These are phyloP conservation scores for Ophion costatus DNA, from an alignment of 2,888 invertebrate genomes.

Conservation along the genomic window DNA sequence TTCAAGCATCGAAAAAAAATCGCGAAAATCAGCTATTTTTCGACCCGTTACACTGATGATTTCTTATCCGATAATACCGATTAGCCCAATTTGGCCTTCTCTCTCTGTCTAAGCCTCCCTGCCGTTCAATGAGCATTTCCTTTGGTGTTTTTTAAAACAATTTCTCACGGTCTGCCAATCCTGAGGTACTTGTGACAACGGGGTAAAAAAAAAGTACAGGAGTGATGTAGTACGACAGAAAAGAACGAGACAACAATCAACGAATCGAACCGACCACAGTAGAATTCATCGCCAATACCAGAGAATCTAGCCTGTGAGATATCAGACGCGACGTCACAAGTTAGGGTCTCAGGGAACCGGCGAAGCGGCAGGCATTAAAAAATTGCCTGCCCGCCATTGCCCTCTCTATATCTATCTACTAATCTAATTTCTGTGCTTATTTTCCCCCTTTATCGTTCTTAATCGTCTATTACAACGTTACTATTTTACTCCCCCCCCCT, in stretches of 20 bases:
- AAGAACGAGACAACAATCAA: constrained; percentile 26
- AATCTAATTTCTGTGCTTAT: constrained; percentile 43
- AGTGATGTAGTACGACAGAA: neutral
- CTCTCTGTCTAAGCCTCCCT: no score
- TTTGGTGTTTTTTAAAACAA: neutral
- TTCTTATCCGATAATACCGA: no score
- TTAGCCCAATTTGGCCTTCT: no score
- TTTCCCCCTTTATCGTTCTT: constrained; percentile 40
- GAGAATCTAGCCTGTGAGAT: constrained; percentile 90
- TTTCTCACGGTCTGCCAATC: neutral
- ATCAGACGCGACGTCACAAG: constrained; percentile 88
- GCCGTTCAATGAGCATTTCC: no score
- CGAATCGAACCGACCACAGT: constrained; percentile 78
- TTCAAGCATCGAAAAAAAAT: no score
- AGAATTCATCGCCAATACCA: constrained; percentile 87
- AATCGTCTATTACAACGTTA: neutral
- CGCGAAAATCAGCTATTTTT: no score
- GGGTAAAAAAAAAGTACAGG: neutral
- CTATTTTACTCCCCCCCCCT: constrained; percentile 1
- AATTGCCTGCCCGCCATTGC: constrained; percentile 81
- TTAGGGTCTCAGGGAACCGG: constrained; percentile 92
- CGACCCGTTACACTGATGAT: no score
- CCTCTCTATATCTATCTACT: constrained; percentile 67
- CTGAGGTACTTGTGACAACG: neutral
- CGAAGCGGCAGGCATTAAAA: constrained; percentile 84